phyloP scores from a whole-genome alignment of 2,113 vertebrate genomes.

The Epinephelus cyanopodus region DNA sequence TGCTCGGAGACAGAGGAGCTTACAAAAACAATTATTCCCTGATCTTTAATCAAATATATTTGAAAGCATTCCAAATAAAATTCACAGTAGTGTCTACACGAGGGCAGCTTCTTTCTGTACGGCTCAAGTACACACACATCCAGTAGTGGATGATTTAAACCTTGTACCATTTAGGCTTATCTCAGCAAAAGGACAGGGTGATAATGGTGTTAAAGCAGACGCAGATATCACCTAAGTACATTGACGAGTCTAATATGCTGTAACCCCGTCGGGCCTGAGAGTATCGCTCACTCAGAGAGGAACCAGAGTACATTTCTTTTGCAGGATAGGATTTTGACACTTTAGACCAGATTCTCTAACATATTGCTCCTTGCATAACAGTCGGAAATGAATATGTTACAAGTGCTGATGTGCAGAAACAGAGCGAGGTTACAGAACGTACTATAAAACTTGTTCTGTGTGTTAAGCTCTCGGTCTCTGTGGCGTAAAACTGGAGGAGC shows the following conservation, averaged over 20 bases:
- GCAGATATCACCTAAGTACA: neutral
- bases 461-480: conserved; percentile 58
- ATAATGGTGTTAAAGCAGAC: conserved; percentile 9
- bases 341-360: neutral
- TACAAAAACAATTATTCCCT: conserved; percentile 1
- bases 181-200: neutral
- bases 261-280: conserved; percentile 6
- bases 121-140: neutral
- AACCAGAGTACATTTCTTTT: neutral
- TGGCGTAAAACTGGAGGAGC: conserved; percentile 59
- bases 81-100: neutral
- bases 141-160: neutral
- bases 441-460: conserved; percentile 31
- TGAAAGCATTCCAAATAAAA: neutral
- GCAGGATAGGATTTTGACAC: neutral
- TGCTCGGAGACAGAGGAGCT: neutral
- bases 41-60: conserved; percentile 8
- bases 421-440: conserved; percentile 16
- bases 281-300: conserved; percentile 3
- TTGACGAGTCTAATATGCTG: conserved; percentile 16
- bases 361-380: neutral
- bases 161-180: conserved; percentile 7
- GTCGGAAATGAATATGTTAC: conserved; percentile 1
- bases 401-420: conserved; percentile 22
- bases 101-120: neutral